phyloP scores from a whole-genome alignment of 2,113 vertebrate genomes.

The Melanotaenia duboulayi region DNA sequence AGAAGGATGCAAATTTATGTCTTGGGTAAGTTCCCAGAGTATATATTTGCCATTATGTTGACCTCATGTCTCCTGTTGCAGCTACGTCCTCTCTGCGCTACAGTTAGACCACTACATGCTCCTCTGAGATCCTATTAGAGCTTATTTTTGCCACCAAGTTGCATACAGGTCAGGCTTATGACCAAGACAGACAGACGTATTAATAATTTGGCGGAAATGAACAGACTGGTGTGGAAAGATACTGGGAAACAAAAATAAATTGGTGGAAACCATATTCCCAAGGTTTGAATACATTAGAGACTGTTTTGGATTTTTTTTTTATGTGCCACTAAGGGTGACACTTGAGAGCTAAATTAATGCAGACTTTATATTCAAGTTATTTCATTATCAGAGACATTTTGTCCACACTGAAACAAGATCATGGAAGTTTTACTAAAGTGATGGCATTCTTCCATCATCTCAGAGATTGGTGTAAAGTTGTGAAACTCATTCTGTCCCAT shows the following conservation, averaged over 20 bases:
- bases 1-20: background rate
- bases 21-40: background rate
- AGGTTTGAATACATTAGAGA: background rate
- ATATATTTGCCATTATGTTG: background rate
- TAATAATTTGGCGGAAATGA: conserved; percentile 25
- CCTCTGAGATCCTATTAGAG: conserved; percentile 64
- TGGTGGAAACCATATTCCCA: background rate
- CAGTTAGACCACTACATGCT: conserved; percentile 25
- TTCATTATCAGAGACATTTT: background rate
- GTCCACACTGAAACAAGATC: background rate
- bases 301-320: background rate
- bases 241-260: conserved; percentile 15
- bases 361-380: background rate
- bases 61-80: conserved; percentile 15
- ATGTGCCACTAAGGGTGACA: background rate
- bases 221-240: conserved; percentile 14
- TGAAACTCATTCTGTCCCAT: too few relatives aligned
- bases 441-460: background rate
- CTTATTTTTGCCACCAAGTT: conserved; percentile 63
- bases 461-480: too few relatives aligned
- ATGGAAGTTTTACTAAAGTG: background rate
- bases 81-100: background rate
- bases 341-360: background rate
- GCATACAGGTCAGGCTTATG: conserved; percentile 63
- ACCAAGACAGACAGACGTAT: conserved; percentile 24